Percentiles rank a stretch among this genome's conserved stretches.
Conservation (phyloP, 1,140 invertebrate species). For the Venturia canescens region DNA sequence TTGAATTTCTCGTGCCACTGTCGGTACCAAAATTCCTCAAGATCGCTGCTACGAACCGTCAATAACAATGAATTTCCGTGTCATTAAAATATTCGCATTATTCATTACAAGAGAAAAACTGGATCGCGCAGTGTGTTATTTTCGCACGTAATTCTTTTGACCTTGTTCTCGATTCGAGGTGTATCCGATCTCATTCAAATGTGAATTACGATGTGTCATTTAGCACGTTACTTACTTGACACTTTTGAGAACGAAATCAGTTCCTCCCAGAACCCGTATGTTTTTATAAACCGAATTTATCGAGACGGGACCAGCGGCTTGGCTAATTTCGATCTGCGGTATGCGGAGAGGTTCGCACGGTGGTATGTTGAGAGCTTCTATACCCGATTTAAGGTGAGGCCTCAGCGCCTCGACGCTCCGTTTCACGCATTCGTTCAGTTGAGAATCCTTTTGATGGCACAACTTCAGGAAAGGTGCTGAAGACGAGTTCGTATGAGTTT, state of each 20-base stretch:
- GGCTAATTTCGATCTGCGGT: slow-evolving; percentile 79
- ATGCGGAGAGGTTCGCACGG: slow-evolving; percentile 81
- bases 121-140: no score
- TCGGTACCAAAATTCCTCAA: no score
- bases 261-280: slow-evolving; percentile 79
- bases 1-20: no score
- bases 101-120: no score
- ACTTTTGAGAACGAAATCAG: slow-evolving; percentile 77
- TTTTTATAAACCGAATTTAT: slow-evolving; percentile 80
- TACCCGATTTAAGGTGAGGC: slow-evolving; percentile 77
- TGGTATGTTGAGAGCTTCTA: slow-evolving; percentile 80
- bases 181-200: slow-evolving; percentile 12
- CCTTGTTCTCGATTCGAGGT: slow-evolving; percentile 10
- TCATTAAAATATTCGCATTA: no score
- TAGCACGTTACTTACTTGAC: slow-evolving; percentile 77
- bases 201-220: neutral
- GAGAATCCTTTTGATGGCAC: slow-evolving; percentile 79
- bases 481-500: neutral
- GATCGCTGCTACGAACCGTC: no score
- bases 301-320: slow-evolving; percentile 80
- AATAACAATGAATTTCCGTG: no score
- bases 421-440: slow-evolving; percentile 71
- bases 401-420: slow-evolving; percentile 73
- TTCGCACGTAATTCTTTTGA: neutral
- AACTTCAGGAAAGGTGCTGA: slow-evolving; percentile 76